Evolutionary conservation across 2,797 vertebrate species (phyloP).

Genomic region (Danio tinwini): DNA sequence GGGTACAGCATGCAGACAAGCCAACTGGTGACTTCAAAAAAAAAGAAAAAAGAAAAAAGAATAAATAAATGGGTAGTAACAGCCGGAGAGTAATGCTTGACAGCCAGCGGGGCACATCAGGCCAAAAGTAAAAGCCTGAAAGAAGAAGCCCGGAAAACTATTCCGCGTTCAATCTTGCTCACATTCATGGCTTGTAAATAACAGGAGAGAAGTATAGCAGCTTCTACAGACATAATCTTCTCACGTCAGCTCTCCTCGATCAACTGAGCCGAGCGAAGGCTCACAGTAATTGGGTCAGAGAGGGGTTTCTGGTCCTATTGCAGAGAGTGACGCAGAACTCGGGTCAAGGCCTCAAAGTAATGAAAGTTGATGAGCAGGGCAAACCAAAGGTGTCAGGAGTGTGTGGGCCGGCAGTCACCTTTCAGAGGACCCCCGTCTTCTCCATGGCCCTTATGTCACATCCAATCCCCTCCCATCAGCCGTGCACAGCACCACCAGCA

Average conservation of each 20-base stretch:
- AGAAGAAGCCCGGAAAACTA: not conserved
- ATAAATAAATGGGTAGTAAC: not conserved
- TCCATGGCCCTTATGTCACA: conserved; percentile 52
- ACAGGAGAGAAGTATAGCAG: conserved; percentile 1
- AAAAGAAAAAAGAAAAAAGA: not conserved
- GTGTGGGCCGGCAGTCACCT: conserved; percentile 34
- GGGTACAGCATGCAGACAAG: conserved; percentile 51
- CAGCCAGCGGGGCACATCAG: not conserved
- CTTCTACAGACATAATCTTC: conserved; percentile 21
- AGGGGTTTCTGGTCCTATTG: conserved; percentile 50
- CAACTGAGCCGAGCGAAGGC: conserved; percentile 17
- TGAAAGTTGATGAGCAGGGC: conserved; percentile 53
- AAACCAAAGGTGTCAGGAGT: conserved; percentile 43
- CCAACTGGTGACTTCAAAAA: conserved; percentile 4
- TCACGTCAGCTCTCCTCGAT: conserved; percentile 31
- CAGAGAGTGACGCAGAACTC: conserved; percentile 19
- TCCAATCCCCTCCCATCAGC: conserved; percentile 51
- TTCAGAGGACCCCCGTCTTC: conserved; percentile 45
- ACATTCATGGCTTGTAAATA: conserved; percentile 10
- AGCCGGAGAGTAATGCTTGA: conserved; percentile 7
- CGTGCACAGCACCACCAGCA: conserved; percentile 42
- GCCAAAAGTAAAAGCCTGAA: not conserved
- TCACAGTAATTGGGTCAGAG: conserved; percentile 50
- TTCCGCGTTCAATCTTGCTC: conserved; percentile 31
- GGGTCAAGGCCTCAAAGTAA: conserved; percentile 36